phyloP scores from a whole-genome alignment of 2,797 vertebrate species.

The Labroides dimidiatus region DNA sequence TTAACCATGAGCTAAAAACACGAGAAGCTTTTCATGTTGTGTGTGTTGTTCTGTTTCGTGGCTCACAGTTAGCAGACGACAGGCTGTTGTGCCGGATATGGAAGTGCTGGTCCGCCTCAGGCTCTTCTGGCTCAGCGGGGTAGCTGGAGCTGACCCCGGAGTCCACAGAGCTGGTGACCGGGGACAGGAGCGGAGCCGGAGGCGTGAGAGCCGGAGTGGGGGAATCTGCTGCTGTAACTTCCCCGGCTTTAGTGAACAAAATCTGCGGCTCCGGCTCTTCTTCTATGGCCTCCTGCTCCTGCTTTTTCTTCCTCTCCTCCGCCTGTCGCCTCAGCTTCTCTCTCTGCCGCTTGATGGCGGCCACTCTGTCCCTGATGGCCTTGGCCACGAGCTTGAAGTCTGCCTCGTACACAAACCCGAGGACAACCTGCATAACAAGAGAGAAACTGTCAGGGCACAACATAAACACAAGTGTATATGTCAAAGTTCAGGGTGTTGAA shows the following conservation, averaged over 20 bases:
- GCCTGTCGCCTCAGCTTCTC: conserved; percentile 88
- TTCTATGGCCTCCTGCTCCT: conserved; percentile 75
- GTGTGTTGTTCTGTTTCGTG: background rate
- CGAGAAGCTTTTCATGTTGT: background rate
- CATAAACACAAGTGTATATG: conserved; percentile 15
- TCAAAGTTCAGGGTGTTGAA: conserved; percentile 12
- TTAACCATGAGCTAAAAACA: too few relatives aligned
- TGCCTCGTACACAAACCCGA: conserved; percentile 93
- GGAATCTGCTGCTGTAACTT: conserved; percentile 25
- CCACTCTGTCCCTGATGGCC: conserved; percentile 92
- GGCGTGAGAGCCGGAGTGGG: conserved; percentile 34
- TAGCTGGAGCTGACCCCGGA: conserved; percentile 84
- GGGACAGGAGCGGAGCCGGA: conserved; percentile 50
- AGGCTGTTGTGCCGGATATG: conserved; percentile 80
- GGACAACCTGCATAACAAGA: conserved; percentile 86
- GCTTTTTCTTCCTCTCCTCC: conserved; percentile 79
- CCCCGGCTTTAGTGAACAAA: conserved; percentile 59
- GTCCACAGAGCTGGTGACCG: conserved; percentile 83
- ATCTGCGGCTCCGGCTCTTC: conserved; percentile 81
- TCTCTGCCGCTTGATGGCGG: conserved; percentile 91
- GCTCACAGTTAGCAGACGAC: conserved; percentile 80
- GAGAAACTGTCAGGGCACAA: conserved; percentile 42
- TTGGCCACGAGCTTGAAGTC: conserved; percentile 97
- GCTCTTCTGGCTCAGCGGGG: conserved; percentile 90
- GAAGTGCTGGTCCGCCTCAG: conserved; percentile 94